phyloP scores from a whole-genome alignment of 2,888 invertebrate species.

The Oscheius sp. region DNA sequence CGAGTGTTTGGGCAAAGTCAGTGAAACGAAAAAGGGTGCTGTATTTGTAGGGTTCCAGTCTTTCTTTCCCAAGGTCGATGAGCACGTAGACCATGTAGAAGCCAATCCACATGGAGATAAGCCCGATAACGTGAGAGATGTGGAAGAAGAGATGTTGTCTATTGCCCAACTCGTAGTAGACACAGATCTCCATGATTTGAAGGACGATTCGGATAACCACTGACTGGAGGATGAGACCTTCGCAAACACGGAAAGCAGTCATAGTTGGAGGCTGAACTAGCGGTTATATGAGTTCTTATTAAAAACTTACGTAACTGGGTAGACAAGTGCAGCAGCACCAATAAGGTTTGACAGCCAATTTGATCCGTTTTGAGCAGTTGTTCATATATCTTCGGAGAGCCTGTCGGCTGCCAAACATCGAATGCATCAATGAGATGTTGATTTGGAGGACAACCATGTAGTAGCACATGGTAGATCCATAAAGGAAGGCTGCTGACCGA shows the following conservation, averaged over 20 bases:
- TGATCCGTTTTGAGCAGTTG: not conserved
- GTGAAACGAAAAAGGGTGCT: constrained; percentile 11
- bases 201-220: constrained; percentile 20
- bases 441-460: constrained; percentile 28
- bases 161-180: constrained; percentile 23
- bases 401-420: constrained; percentile 25
- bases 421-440: not conserved
- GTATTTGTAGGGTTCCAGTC: constrained; percentile 27
- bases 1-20: constrained; percentile 26
- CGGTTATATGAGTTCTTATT: no score
- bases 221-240: constrained; percentile 32
- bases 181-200: constrained; percentile 24
- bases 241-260: constrained; percentile 24
- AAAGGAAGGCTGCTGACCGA: constrained; percentile 27
- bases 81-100: constrained; percentile 34
- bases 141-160: constrained; percentile 23
- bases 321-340: constrained; percentile 21
- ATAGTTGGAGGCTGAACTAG: not conserved
- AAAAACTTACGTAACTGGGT: not conserved
- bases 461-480: constrained; percentile 18
- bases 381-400: constrained; percentile 22
- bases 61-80: constrained; percentile 32
- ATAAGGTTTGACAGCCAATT: constrained; percentile 24
- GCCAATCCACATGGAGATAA: constrained; percentile 30
- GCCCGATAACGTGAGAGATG: constrained; percentile 24